Conservation (phyloP, 2,888 invertebrate genomes). For the Dasysyrphus tricinctus region DNA sequence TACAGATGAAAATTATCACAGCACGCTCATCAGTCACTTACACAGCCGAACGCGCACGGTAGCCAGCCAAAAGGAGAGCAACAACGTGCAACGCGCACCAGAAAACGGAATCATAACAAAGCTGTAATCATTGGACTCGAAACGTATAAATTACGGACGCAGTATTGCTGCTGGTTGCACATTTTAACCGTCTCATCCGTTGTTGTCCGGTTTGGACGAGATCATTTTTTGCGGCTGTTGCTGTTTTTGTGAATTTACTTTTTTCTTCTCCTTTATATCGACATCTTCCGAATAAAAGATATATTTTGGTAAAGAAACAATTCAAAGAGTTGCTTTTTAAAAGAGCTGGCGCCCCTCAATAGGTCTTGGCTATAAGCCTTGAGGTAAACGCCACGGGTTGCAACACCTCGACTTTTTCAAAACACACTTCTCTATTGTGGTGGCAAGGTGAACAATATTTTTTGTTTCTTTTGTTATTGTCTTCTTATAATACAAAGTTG, state of each 20-base stretch:
- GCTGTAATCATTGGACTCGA: slow-evolving; percentile 27
- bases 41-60: slow-evolving; percentile 18
- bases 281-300: slow-evolving; percentile 12
- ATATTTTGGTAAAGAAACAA: slow-evolving; percentile 29
- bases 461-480: slow-evolving; percentile 1
- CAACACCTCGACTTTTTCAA: slow-evolving; percentile 42
- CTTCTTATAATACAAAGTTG: slow-evolving; percentile 4
- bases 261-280: slow-evolving; percentile 6
- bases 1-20: slow-evolving; percentile 21
- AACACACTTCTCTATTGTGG: slow-evolving; percentile 34
- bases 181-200: slow-evolving; percentile 40
- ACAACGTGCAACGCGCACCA: background rate
- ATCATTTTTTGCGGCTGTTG: slow-evolving; percentile 31
- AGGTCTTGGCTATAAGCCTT: slow-evolving; percentile 10
- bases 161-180: slow-evolving; percentile 53
- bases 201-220: slow-evolving; percentile 54
- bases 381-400: slow-evolving; percentile 38
- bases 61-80: background rate
- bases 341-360: slow-evolving; percentile 57
- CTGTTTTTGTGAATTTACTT: slow-evolving; percentile 4
- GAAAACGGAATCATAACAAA: slow-evolving; percentile 42
- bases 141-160: slow-evolving; percentile 36
- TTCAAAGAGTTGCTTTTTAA: background rate
- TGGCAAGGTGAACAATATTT: slow-evolving; percentile 62
- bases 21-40: slow-evolving; percentile 17